phyloP scores from a whole-genome alignment of 2,797 vertebrate genomes.

The Morus bassanus region DNA sequence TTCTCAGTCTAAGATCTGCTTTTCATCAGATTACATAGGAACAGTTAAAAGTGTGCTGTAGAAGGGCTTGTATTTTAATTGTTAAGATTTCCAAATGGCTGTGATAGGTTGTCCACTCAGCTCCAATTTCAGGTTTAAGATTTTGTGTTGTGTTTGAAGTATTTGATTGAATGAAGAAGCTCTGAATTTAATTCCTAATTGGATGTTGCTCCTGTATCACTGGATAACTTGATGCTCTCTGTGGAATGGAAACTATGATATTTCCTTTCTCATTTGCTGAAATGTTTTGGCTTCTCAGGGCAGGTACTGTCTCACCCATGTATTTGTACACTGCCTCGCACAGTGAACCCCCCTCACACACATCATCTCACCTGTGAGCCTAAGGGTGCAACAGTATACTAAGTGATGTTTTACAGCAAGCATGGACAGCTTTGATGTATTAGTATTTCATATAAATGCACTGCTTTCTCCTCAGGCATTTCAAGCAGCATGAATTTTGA shows the following conservation, averaged over 20 bases:
- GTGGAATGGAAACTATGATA: background rate
- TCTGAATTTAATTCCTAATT: background rate
- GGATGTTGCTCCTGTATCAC: background rate
- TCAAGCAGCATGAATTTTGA: constrained; percentile 99
- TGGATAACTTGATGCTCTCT: background rate
- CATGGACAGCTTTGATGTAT: background rate
- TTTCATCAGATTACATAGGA: background rate
- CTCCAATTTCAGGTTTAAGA: background rate
- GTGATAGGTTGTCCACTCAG: background rate
- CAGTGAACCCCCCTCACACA: background rate
- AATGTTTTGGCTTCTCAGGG: background rate
- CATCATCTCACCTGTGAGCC: background rate
- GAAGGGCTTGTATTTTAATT: background rate
- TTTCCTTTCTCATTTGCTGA: background rate
- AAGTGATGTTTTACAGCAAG: background rate
- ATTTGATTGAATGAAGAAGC: background rate
- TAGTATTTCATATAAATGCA: background rate
- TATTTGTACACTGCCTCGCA: background rate
- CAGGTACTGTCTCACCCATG: background rate
- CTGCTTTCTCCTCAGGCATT: constrained; percentile 80
- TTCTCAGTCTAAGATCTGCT: background rate
- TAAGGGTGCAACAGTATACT: background rate
- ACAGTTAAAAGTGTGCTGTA: background rate
- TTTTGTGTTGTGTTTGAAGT: background rate
- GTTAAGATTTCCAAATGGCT: background rate